Evolutionary conservation across 1,140 invertebrate genomes (phyloP), one percentile per base, ranked within the genome.

Genomic region (Atta colombica): DNA sequence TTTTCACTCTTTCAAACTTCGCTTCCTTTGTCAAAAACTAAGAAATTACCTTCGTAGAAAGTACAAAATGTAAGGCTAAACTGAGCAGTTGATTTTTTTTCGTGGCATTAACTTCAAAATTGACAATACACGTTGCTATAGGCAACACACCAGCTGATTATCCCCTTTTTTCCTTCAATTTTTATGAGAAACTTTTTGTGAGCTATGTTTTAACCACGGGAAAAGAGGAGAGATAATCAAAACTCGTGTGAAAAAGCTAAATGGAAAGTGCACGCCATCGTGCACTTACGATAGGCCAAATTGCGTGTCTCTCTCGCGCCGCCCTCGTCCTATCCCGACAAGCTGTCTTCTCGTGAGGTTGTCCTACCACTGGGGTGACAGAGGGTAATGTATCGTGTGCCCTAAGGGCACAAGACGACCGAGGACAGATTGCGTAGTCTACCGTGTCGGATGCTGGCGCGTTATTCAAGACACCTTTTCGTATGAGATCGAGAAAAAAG

Each of bases 31-130:
- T n/a, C 39, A 25, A n/a, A 31, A 49, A 39, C 55, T 74, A 51
- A 25, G 25, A 78, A 85, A 77, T 85, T 31, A 66, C 39, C 66
- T 77, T 85, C 31, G 21, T 31, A 21, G 68, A 86, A n/a, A 45
- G 25, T 25, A 45, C 35, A 77, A 74, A 88, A 63, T 45, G 14
- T 58, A 68, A 51, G n/a, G 60, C 45, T 35, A 58, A 53, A 61
- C 25, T 45, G 18, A 61, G n/a, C 35, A 58, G 71, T 7, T 53
- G 66, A 63, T 65, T 63, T 90, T 69, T 85, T 58, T 60, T 85
- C 78, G 45, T 74, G 63, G 71, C 71, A 69, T 90, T 82, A 90
- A 90, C 89, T 90, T 90, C 82, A 82, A 90, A 90, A 75, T 90
- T 86, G 81, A 86, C 65, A 89, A 60, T 72, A 77, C 89, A 85